phyloP scores from a whole-genome alignment of 1,140 invertebrate genomes.

The Apis cerana region DNA sequence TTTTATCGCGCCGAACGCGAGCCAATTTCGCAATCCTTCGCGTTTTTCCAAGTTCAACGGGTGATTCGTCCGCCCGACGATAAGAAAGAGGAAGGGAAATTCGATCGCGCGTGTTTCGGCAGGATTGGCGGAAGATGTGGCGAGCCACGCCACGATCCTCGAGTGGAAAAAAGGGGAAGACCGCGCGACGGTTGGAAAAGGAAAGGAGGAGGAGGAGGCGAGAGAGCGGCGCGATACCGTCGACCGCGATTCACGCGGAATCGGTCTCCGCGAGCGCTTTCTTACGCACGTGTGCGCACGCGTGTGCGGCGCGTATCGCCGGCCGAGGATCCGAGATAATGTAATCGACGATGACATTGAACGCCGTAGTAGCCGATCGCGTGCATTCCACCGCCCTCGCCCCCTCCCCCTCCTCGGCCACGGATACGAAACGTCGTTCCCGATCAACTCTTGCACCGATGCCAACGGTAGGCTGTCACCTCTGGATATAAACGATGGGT shows the following conservation, averaged over 20 bases:
- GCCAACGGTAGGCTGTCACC: constrained; percentile 74
- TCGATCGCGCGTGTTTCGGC: no score
- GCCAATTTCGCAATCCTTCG: constrained; percentile 59
- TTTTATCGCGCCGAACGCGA: constrained; percentile 48
- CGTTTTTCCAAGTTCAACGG: not conserved
- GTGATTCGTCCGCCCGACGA: constrained; percentile 2
- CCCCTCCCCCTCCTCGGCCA: not conserved
- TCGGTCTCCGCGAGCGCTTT: constrained; percentile 51
- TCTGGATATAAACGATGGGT: constrained; percentile 76
- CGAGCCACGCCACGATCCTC: no score
- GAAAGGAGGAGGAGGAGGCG: no score
- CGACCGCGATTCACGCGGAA: constrained; percentile 47
- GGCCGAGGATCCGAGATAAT: constrained; percentile 59
- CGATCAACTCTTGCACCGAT: constrained; percentile 71
- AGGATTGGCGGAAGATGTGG: no score
- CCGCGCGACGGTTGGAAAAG: not conserved
- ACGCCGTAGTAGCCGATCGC: constrained; percentile 63
- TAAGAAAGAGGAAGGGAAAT: no score
- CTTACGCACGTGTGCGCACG: constrained; percentile 62
- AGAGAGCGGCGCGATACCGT: constrained; percentile 51
- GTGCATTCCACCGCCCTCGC: constrained; percentile 64
- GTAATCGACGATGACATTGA: constrained; percentile 72
- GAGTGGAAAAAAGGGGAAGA: not conserved
- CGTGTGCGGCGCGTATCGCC: constrained; percentile 58
- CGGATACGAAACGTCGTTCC: constrained; percentile 62